A percentile compares a stretch with the other conserved stretches of the same genome.
Evolutionary conservation across 2,113 vertebrate species (phyloP).

Genomic region (Hemichromis elongatus): DNA sequence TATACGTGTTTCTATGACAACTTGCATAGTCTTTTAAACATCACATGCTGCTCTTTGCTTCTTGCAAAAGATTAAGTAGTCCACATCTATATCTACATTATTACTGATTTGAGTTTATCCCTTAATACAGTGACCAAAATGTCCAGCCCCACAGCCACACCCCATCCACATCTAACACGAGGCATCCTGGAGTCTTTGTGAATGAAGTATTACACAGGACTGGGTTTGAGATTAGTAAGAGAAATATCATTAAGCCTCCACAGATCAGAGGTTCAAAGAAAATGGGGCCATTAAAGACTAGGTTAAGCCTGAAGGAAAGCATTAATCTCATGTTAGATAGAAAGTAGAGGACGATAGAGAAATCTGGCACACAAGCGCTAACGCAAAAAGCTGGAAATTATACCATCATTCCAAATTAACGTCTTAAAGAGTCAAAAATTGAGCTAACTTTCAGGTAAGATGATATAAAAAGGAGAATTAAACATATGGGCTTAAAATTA

Average conservation of each 20-base stretch:
- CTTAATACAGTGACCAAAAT: conserved; percentile 26
- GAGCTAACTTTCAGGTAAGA: background rate
- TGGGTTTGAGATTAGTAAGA: conserved; percentile 47
- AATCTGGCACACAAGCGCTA: conserved; percentile 28
- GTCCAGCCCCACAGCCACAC: background rate
- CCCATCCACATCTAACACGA: background rate
- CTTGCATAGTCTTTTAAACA: background rate
- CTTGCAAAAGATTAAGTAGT: conserved; percentile 16
- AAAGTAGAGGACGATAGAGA: background rate
- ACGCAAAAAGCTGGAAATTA: conserved; percentile 15
- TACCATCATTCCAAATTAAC: conserved; percentile 15
- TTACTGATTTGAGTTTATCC: conserved; percentile 21
- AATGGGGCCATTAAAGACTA: conserved; percentile 60
- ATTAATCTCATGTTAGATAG: conserved; percentile 52
- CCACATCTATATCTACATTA: conserved; percentile 6
- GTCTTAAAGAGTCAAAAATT: background rate
- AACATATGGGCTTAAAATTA: conserved; percentile 2
- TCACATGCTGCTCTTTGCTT: background rate
- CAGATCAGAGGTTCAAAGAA: conserved; percentile 63
- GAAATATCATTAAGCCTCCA: conserved; percentile 60
- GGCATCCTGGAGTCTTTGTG: conserved; percentile 39
- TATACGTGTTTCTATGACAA: background rate
- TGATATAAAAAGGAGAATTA: conserved; percentile 5
- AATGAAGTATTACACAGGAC: conserved; percentile 40
- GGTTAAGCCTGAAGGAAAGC: conserved; percentile 61